phyloP scores from a whole-genome alignment of 2,888 invertebrate species.

The Hecatera dysodea region DNA sequence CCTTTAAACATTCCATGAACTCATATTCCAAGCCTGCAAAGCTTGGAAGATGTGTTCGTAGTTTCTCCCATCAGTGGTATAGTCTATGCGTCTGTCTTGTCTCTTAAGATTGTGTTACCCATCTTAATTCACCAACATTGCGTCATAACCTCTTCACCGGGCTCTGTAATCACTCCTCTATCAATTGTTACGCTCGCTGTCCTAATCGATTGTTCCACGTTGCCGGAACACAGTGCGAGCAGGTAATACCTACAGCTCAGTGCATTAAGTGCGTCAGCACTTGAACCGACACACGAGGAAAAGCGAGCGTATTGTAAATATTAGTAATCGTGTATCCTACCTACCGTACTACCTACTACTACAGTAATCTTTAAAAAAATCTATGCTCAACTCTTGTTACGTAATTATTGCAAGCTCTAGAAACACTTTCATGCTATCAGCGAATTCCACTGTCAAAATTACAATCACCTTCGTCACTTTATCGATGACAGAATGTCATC shows the following conservation, averaged over 20 bases:
- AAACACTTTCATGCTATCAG: no score
- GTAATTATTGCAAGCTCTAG: not conserved
- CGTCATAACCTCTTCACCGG: not conserved
- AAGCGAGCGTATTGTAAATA: not conserved
- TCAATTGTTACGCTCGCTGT: constrained; percentile 6
- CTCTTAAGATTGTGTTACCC: no score
- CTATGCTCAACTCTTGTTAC: not conserved
- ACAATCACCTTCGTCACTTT: no score
- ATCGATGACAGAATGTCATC: no score
- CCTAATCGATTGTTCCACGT: constrained; percentile 25
- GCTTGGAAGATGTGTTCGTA: no score
- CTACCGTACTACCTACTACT: no score
- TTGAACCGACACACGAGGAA: constrained; percentile 13
- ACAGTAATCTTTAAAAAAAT: not conserved
- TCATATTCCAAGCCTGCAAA: no score
- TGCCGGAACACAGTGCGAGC: constrained; percentile 20
- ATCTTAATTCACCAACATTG: not conserved
- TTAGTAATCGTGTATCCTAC: constrained; percentile 3
- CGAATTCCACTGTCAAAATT: no score
- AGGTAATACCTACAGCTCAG: not conserved
- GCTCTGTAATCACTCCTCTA: constrained; percentile 7
- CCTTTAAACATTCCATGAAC: no score
- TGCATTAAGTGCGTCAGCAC: constrained; percentile 38
- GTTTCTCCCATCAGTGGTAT: no score
- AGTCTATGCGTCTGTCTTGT: no score